These are phyloP conservation scores for Diadromus collaris DNA, from an alignment of 2,888 invertebrate species.

Conservation along the genomic window DNA sequence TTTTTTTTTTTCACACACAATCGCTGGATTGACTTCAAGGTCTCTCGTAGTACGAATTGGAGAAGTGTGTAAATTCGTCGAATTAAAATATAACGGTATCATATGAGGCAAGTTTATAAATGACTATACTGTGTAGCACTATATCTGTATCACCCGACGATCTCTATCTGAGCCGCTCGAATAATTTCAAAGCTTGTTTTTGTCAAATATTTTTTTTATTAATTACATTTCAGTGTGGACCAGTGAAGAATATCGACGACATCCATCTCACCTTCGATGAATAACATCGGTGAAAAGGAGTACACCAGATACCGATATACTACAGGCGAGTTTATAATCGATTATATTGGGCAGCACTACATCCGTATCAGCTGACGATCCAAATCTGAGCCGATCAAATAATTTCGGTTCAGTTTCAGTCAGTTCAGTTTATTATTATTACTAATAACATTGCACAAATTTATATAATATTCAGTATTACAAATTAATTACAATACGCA, in stretches of 20 bases:
- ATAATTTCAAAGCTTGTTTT: neutral
- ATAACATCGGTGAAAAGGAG: slow-evolving; percentile 15
- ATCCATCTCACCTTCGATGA: neutral
- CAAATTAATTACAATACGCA: too few species aligned
- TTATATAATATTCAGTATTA: too few species aligned
- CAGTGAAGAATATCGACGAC: neutral
- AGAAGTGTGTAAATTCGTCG: slow-evolving; percentile 15
- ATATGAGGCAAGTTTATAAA: slow-evolving; percentile 1
- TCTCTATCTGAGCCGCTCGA: neutral
- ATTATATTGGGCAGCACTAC: too few species aligned
- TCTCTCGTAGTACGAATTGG: slow-evolving; percentile 30
- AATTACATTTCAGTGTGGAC: neutral
- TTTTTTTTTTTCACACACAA: slow-evolving; percentile 17
- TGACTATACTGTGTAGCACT: neutral
- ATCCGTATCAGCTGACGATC: too few species aligned
- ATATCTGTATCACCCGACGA: neutral
- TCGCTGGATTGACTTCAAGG: slow-evolving; percentile 40
- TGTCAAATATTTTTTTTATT: neutral
- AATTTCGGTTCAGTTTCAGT: too few species aligned
- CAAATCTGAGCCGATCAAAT: too few species aligned
- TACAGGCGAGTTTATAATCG: too few species aligned
- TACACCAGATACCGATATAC: slow-evolving; percentile 37
- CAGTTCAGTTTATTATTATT: too few species aligned
- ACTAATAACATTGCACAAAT: too few species aligned
- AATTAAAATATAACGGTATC: slow-evolving; percentile 34